A percentile compares a stretch with the other conserved stretches of the same genome.
phyloP scores from a whole-genome alignment of 2,797 vertebrate species.

The Hippoglossus hippoglossus region DNA sequence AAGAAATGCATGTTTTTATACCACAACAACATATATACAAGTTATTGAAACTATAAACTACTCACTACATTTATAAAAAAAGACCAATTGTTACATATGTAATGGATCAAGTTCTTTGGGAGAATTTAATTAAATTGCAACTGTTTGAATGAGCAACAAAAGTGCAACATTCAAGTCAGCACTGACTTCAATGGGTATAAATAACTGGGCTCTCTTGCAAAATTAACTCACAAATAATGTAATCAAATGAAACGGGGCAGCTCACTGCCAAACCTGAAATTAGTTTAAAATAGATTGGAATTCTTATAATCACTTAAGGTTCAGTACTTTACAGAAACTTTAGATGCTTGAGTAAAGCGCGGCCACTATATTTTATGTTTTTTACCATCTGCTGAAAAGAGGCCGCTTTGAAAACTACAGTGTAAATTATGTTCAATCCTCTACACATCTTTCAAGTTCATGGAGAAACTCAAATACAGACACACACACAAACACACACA shows the following conservation, averaged over 20 bases:
- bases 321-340: slow-evolving; percentile 56
- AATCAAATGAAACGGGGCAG: slow-evolving; percentile 26
- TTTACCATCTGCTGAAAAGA: neutral
- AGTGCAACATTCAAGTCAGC: neutral
- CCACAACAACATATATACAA: no score
- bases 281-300: slow-evolving; percentile 64
- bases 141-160: neutral
- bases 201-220: slow-evolving; percentile 11
- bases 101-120: no score
- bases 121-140: slow-evolving; percentile 1
- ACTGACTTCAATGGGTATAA: slow-evolving; percentile 9
- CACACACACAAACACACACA: slow-evolving; percentile 18
- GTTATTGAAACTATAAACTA: no score
- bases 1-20: no score
- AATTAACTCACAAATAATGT: slow-evolving; percentile 48
- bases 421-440: slow-evolving; percentile 68
- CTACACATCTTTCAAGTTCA: slow-evolving; percentile 68
- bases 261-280: slow-evolving; percentile 50
- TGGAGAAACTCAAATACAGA: slow-evolving; percentile 48
- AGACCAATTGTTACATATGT: no score
- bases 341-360: slow-evolving; percentile 50
- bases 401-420: slow-evolving; percentile 64
- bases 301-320: slow-evolving; percentile 64
- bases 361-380: slow-evolving; percentile 40
- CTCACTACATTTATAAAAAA: no score